These are phyloP conservation scores for Origma solitaria DNA, from an alignment of 2,113 vertebrate species.

Conservation along the genomic window DNA sequence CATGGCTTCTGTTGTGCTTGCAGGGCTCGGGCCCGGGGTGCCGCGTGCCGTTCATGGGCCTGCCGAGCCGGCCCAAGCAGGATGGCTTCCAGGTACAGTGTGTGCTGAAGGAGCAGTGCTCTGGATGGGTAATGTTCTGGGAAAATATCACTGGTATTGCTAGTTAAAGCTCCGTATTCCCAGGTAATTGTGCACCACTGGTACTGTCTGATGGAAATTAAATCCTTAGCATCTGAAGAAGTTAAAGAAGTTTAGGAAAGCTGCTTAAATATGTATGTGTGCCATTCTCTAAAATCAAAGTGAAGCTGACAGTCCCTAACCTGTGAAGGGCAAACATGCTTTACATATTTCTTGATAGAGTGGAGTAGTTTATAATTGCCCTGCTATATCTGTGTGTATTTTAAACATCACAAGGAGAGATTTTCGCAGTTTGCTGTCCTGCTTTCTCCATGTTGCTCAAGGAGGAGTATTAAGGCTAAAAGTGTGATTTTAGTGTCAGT, in stretches of 20 bases:
- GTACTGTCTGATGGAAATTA: not conserved
- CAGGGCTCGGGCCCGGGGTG: conserved; percentile 46
- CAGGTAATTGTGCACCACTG: not conserved
- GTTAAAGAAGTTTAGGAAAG: not conserved
- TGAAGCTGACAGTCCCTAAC: not conserved
- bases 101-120: not conserved
- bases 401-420: not conserved
- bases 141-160: not conserved
- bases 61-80: conserved; percentile 46
- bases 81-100: conserved; percentile 74
- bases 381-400: not conserved
- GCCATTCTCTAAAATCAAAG: not conserved
- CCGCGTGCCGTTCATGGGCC: conserved; percentile 61
- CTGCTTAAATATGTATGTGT: not conserved
- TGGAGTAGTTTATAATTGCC: not conserved
- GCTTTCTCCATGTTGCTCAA: not conserved
- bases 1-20: not conserved
- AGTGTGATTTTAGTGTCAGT: not conserved
- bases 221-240: not conserved
- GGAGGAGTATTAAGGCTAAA: not conserved
- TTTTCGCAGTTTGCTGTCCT: not conserved
- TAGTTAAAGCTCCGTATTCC: not conserved
- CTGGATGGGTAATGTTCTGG: not conserved
- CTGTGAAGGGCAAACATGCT: not conserved
- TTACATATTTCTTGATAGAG: not conserved